phyloP scores from a whole-genome alignment of 2,888 invertebrate species.

The Drosophila nigricruria region DNA sequence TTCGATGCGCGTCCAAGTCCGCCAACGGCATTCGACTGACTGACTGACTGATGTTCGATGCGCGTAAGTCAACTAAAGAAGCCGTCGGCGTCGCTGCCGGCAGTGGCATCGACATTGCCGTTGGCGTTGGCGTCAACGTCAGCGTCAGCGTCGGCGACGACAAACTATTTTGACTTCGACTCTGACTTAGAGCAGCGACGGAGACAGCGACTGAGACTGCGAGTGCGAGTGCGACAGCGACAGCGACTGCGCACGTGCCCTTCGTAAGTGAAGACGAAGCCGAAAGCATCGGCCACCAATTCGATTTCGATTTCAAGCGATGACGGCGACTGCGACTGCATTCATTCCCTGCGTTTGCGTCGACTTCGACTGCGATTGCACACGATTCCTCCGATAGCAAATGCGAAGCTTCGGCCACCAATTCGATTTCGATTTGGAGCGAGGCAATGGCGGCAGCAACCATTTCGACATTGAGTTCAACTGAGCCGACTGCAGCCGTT shows the following conservation, averaged over 20 bases:
- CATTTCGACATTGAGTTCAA: no score
- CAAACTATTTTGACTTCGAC: constrained; percentile 21
- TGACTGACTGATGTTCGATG: constrained; percentile 71
- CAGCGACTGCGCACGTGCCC: constrained; percentile 66
- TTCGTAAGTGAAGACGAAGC: constrained; percentile 17
- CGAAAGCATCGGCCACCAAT: neutral
- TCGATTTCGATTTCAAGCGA: neutral
- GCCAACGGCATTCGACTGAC: constrained; percentile 75
- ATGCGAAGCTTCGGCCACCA: neutral
- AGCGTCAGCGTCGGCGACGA: neutral
- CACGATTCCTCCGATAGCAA: neutral
- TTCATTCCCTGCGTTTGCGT: neutral
- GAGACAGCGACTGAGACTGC: neutral
- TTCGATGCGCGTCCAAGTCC: constrained; percentile 67
- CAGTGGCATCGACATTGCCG: neutral
- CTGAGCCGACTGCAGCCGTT: neutral
- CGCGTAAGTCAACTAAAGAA: constrained; percentile 47
- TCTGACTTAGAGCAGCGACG: neutral
- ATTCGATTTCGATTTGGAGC: neutral
- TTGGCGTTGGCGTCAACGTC: neutral
- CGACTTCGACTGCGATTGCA: neutral
- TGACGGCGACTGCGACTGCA: neutral
- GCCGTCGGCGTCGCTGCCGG: constrained; percentile 19
- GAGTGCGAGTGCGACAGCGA: constrained; percentile 1
- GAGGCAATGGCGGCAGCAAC: neutral